phyloP scores from a whole-genome alignment of 2,113 vertebrate genomes.

The Symphodus melops region DNA sequence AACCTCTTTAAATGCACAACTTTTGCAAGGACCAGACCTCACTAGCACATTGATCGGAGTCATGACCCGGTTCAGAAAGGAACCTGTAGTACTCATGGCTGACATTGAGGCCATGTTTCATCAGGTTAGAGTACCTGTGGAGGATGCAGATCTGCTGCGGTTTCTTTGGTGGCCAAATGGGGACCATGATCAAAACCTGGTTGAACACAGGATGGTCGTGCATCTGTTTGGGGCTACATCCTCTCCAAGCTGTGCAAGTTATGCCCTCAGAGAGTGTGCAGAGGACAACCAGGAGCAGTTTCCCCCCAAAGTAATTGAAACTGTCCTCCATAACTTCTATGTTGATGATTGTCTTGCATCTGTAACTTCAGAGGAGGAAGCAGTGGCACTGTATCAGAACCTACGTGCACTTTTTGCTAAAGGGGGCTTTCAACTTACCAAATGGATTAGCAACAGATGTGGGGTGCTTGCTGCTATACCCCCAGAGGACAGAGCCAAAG shows the following conservation, averaged over 20 bases:
- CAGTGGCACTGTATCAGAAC: not conserved
- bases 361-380: not conserved
- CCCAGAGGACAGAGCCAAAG: not conserved
- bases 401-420: not conserved
- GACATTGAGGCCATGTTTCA: not conserved
- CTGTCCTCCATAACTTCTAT: not conserved
- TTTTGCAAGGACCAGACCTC: not conserved
- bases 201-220: not conserved
- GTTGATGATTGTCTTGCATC: not conserved
- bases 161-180: not conserved
- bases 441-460: not conserved
- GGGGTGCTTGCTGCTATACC: not conserved
- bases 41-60: not conserved
- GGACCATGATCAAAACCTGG: not conserved
- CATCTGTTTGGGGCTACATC: not conserved
- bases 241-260: not conserved
- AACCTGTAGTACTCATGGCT: not conserved
- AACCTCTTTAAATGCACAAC: not conserved
- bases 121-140: not conserved
- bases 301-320: accelerated
- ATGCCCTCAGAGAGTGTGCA: not conserved
- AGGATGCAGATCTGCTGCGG: not conserved
- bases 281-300: not conserved
- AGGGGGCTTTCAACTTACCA: not conserved
- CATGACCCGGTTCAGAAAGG: not conserved